Conservation (phyloP, 2,888 invertebrate genomes). For the Drosophila ezoana region DNA sequence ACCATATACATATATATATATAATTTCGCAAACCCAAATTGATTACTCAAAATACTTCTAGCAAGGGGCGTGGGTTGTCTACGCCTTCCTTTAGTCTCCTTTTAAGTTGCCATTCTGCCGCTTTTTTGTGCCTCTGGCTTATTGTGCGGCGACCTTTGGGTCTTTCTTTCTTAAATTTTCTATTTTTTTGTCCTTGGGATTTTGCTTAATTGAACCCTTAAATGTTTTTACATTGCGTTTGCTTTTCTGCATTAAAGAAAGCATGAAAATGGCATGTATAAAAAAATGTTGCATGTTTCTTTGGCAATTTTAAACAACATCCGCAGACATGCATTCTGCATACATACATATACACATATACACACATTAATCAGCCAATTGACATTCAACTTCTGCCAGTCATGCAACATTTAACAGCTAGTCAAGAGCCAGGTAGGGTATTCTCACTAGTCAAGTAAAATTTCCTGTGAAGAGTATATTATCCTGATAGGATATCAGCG, state of each 20-base stretch:
- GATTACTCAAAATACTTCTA: constrained; percentile 68
- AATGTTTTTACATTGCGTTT: constrained; percentile 70
- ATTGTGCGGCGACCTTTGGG: constrained; percentile 38
- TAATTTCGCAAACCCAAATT: constrained; percentile 59
- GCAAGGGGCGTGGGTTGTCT: constrained; percentile 19
- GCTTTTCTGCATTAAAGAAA: constrained; percentile 49
- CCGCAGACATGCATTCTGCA: constrained; percentile 5
- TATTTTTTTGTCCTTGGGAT: constrained; percentile 42
- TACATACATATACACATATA: constrained; percentile 8
- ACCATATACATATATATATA: constrained; percentile 6
- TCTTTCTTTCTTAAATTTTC: constrained; percentile 34
- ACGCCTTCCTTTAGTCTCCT: constrained; percentile 1
- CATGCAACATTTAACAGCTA: constrained; percentile 22
- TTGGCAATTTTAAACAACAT: constrained; percentile 5
- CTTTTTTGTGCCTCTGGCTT: constrained; percentile 17
- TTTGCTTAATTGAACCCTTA: constrained; percentile 78
- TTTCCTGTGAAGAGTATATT: not conserved
- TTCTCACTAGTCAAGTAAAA: too few species aligned
- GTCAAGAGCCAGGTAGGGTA: not conserved
- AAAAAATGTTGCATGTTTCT: constrained; percentile 39
- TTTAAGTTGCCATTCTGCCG: constrained; percentile 6
- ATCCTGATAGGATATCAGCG: not conserved
- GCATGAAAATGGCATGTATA: not conserved
- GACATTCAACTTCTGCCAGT: constrained; percentile 51
- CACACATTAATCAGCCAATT: constrained; percentile 60